Evolutionary conservation across 2,888 invertebrate genomes (phyloP), one percentile per base, ranked within the genome.

Genomic region (Caenorhabditis angaria): DNA sequence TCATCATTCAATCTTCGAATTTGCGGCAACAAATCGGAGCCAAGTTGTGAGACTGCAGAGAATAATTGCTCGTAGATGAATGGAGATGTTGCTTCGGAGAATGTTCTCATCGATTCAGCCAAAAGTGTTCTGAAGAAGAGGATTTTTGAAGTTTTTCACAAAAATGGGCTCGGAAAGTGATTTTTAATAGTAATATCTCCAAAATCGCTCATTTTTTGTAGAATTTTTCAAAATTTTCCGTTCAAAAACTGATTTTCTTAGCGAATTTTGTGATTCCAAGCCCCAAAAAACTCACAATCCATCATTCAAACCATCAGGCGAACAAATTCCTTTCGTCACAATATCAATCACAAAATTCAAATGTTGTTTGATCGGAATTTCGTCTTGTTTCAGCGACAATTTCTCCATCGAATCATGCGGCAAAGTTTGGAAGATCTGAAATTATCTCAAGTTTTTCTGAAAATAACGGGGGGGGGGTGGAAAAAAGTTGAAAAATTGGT

Each of bases 351-450:
- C 66, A 4, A 53, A 51, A 24, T 66, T 59, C 53, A 76, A 62
- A n/a, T 70, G 73, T 24, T 59, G 61, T 29, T 48, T 58, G 48
- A 68, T 41, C 41, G 66, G 75, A 29, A 59, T 64, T 24, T 41
- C 61, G 27, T 56, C 59, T 8, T 51, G 8, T 2, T 62, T 55
- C 24, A 68, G 22, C 25, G 41, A 61, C 35, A 82, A 29, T 27
- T 66, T 61, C 4, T 61, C 54, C 25, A 67, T 48, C 14, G 78
- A 69, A 65, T 83, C 73, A 56, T 77, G 67, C 5, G 83, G 84
- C 51, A 84, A 69, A 4, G 82, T 78, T 18, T 68, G 67, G 41
- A 82, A 66, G 6, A 94, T 92, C 47, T 93, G 90, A 20, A 92
- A 60, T 94, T 35, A 14, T 12, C 20, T n/a, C n/a, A n/a, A n/a